Conservation (phyloP, 2,113 vertebrate species). For the Chloropsis cyanopogon region DNA sequence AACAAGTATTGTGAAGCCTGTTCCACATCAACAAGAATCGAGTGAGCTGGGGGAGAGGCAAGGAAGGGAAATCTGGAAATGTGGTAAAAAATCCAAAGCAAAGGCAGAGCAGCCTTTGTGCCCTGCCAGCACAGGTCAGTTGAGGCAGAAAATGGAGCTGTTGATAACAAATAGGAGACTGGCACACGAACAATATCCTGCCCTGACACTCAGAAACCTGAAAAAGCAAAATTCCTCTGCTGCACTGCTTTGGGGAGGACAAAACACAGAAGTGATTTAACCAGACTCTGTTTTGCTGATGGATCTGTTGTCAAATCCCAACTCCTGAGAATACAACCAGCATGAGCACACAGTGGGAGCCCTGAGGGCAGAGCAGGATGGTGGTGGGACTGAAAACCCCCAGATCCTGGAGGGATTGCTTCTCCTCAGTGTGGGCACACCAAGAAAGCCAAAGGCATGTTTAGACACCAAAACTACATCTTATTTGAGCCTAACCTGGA, state of each 20-base stretch:
- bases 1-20: not conserved
- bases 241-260: not conserved
- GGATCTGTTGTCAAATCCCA: not conserved
- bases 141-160: constrained; percentile 8
- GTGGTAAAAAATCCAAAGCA: not conserved
- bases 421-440: not conserved
- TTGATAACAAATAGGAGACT: not conserved
- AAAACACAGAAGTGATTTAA: not conserved
- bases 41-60: not conserved
- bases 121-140: not conserved
- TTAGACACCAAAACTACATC: not conserved
- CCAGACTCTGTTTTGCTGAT: not conserved
- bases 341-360: not conserved
- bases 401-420: not conserved
- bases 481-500: not conserved
- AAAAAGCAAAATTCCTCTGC: not conserved
- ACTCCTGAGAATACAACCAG: not conserved
- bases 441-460: not conserved
- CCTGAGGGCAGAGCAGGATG: not conserved
- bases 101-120: not conserved
- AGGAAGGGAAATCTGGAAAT: not conserved
- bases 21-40: not conserved
- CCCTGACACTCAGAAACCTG: not conserved
- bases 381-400: not conserved
- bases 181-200: not conserved